Base-by-base conservation (phyloP, 2,797 vertebrate species). In the Typhlichthys eigenmanni region DNA sequence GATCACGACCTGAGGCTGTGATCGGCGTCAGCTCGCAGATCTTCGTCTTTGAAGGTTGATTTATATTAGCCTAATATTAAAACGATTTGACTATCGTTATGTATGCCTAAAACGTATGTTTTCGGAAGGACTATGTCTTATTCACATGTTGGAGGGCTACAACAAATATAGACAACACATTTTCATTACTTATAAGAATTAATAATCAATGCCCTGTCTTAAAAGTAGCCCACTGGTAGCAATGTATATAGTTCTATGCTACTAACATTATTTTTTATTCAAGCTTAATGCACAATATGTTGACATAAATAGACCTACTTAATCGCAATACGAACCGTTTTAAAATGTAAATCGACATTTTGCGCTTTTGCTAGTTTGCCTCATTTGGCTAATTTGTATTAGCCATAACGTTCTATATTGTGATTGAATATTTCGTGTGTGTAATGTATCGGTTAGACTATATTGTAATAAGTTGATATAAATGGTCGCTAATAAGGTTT, bases 1-100 rank as follows among this genome's bases (percentile, higher is more conserved):
- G 64, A 80, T 88, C 81, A 88, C 84, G 80, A 87, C 81, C 87
- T 76, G 4, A 8, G 10, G 79, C 68, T 78, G 68, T 71, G 54
- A 60, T 65, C 59, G 2, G 55, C 32, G 60, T 43, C 14, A 45
- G 48, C 53, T 12, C 53, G 58, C 72, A 61, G 74, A 76, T 64
- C 53, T 55, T 67, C 50, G 67, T 65, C 72, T 53, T 57, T 82
- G 72, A 76, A 85, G 74, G 79, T 83, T 58, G 49, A 71, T 83
- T 66, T 62, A 43, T 62, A 45, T 62, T 43, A 0, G 58, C 29
- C 53, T 17, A 1, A 60, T 67, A 62, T 9, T 10, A 2, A 1
- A 16, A 29, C 13, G 13, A 5, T 13, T 13, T 11, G 10, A 17
- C 13, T 48, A 2, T 13, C 12, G 13, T 13, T n/a, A 12, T 48